phyloP scores from a whole-genome alignment of 1,140 invertebrate genomes.

The Aradophagus sp. region DNA sequence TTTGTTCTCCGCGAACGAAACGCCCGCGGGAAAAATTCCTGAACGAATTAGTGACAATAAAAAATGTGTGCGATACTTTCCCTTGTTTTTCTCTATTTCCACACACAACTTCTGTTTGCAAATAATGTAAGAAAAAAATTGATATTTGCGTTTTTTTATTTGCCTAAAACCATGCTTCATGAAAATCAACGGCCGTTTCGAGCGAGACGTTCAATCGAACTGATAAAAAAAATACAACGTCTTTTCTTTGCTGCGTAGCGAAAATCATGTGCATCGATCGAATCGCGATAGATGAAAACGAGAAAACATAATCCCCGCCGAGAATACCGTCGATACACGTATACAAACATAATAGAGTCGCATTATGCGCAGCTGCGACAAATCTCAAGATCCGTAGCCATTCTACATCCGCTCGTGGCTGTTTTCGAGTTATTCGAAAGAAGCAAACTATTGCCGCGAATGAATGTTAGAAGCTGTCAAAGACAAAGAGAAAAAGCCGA shows the following conservation, averaged over 20 bases:
- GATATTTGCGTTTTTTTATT: conserved; percentile 32
- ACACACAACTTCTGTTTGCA: conserved; percentile 13
- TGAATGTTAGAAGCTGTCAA: conserved; percentile 31
- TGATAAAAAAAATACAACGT: too few relatives aligned
- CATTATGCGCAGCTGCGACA: conserved; percentile 26
- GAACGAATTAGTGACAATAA: too few relatives aligned
- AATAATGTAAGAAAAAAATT: conserved; percentile 27
- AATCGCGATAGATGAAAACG: conserved; percentile 42
- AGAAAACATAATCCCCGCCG: conserved; percentile 38
- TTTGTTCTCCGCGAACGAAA: too few relatives aligned
- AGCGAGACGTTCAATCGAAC: too few relatives aligned
- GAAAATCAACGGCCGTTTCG: too few relatives aligned
- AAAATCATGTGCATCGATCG: conserved; percentile 43
- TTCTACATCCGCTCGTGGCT: background rate
- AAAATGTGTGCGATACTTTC: too few relatives aligned
- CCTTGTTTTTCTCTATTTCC: conserved; percentile 25
- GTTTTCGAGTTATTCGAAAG: conserved; percentile 38
- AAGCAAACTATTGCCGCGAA: conserved; percentile 31
- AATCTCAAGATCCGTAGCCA: conserved; percentile 36
- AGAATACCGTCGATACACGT: conserved; percentile 35
- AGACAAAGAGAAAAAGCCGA: conserved; percentile 15
- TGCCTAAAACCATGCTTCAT: conserved; percentile 10
- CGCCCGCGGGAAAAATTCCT: too few relatives aligned
- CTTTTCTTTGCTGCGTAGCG: too few relatives aligned
- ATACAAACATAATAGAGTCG: conserved; percentile 2